Evolutionary conservation across 2,888 invertebrate species (phyloP).

Genomic region (Hemaris fuciformis): DNA sequence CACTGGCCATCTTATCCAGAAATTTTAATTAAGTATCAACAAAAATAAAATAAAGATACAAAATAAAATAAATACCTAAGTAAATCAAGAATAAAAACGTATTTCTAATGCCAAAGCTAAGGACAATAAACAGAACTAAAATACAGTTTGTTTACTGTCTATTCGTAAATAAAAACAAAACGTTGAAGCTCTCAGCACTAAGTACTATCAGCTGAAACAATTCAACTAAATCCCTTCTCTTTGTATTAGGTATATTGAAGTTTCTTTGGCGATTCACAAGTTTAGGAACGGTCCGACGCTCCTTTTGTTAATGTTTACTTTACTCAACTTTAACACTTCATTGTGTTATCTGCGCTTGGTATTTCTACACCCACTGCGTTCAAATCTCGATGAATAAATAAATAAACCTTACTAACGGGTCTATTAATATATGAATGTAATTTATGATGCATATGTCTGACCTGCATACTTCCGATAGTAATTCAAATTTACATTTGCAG

Average conservation of each 20-base stretch:
- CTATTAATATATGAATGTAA: too few relatives aligned
- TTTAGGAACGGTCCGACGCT: not conserved
- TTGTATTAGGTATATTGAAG: not conserved
- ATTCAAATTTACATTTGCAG: too few relatives aligned
- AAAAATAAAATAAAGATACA: too few relatives aligned
- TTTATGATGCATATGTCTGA: too few relatives aligned
- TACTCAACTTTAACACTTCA: slow-evolving; percentile 22
- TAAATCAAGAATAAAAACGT: too few relatives aligned
- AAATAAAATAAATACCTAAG: too few relatives aligned
- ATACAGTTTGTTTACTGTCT: not conserved
- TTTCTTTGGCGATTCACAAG: not conserved
- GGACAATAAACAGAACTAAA: not conserved
- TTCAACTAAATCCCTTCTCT: not conserved
- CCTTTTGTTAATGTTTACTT: slow-evolving; percentile 20
- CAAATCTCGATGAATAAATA: slow-evolving; percentile 36
- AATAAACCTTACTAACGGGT: slow-evolving; percentile 26
- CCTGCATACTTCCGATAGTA: too few relatives aligned
- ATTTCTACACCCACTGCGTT: slow-evolving; percentile 31
- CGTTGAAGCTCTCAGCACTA: not conserved
- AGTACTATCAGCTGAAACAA: not conserved
- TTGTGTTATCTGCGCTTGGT: slow-evolving; percentile 26
- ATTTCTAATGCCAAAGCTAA: not conserved
- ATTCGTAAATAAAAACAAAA: not conserved
- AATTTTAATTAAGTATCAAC: too few relatives aligned
- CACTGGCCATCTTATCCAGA: too few relatives aligned